Evolutionary conservation across 2,113 vertebrate species (phyloP).

Genomic region (Oenanthe oenanthe): DNA sequence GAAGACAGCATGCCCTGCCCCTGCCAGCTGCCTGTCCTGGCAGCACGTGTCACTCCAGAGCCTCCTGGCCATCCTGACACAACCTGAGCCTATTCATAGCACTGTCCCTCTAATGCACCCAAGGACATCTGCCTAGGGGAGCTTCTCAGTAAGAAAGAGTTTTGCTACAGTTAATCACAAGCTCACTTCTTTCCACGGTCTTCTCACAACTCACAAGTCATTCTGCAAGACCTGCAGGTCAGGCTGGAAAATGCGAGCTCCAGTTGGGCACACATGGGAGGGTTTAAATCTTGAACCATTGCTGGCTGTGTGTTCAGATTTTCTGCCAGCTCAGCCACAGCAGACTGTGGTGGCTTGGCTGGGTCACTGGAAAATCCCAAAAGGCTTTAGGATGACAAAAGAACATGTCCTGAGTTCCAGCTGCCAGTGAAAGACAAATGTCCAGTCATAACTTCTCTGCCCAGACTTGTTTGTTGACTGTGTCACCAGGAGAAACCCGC

Average conservation of each 20-base stretch:
- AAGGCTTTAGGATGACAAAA: constrained; percentile 48
- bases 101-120: not conserved
- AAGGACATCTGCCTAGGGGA: not conserved
- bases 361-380: constrained; percentile 58
- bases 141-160: not conserved
- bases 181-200: not conserved
- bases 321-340: not conserved
- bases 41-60: not conserved
- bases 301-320: not conserved
- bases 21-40: not conserved
- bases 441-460: constrained; percentile 29
- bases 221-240: not conserved
- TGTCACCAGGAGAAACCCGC: constrained; percentile 32
- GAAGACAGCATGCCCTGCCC: not conserved
- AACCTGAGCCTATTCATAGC: not conserved
- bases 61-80: not conserved
- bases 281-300: not conserved
- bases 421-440: constrained; percentile 43
- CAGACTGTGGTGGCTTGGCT: constrained; percentile 21
- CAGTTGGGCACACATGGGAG: not conserved
- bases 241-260: not conserved
- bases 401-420: constrained; percentile 2
- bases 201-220: not conserved
- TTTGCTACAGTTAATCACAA: not conserved
- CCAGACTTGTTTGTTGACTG: constrained; percentile 57